Base-by-base conservation (phyloP, 2,888 invertebrate species). In the Biston stratarius region DNA sequence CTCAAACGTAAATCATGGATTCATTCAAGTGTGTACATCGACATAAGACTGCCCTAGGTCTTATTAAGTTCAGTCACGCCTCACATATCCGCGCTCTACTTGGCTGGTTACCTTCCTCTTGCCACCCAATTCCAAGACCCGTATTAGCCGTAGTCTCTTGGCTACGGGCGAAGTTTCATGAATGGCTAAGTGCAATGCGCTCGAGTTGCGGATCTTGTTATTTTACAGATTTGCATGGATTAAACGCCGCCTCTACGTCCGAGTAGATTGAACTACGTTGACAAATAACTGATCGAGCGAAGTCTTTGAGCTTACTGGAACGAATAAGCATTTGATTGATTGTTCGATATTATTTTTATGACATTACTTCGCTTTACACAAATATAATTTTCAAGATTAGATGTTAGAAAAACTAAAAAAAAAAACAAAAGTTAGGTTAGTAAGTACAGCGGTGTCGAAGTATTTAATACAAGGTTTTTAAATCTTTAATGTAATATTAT, bases 151-250 rank as follows among this genome's bases (percentile, higher is more conserved):
- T 44, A 34, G 45, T 58, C 61, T 48, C 40, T 52, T 34, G 12
- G 14, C 55, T 58, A 58, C 42, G 61, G 62, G 36, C n/a, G 38
- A 64, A 68, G 51, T 67, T 68, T 61, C 67, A 64, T 68, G 67
- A 64, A 68, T 57, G 63, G 45, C 49, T 61, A 51, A 68, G 67
- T 64, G 67, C 63, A 64, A 51, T 55, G 62, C 42, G 57, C 42
- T 14, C 49, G 47, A 57, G 57, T 61, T 55, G 53, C 51, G 34
- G 38, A 58, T 63, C 67, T 63, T 67, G 67, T 67, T 67, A 67
- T 67, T 63, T 63, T 49, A 36, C 48, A 33, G 52, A 61, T 66
- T 66, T 45, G 48, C 61, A 33, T 57, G 66, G 61, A 62, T 67
- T 67, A 67, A 15, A 42, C 34, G 61, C 6, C 14, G 64, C 14